Evolutionary conservation across 2,797 vertebrate species (phyloP).

Genomic region (Chrysocyon brachyurus): DNA sequence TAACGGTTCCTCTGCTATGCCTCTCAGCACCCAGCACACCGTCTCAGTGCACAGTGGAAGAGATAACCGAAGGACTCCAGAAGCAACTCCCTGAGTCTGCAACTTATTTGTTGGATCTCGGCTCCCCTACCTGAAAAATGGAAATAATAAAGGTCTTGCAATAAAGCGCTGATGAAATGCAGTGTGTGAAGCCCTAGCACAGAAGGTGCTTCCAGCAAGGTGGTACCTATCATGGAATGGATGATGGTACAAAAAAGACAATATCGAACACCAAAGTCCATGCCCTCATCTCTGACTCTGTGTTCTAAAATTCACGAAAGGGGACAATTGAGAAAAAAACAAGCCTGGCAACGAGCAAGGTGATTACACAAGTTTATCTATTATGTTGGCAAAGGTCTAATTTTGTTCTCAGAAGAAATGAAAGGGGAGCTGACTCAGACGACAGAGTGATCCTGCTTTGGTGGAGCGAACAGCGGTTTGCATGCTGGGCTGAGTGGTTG

Average conservation of each 20-base stretch:
- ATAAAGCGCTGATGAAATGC: neutral
- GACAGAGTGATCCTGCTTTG: neutral
- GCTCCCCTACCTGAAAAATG: neutral
- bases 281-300: neutral
- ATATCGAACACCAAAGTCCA: neutral
- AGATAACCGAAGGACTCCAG: neutral
- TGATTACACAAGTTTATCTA: neutral
- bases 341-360: neutral
- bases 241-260: neutral
- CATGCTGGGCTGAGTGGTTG: neutral
- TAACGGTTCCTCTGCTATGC: fast-evolving
- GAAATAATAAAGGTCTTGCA: neutral
- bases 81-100: neutral
- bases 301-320: conserved; percentile 54
- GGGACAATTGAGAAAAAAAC: neutral
- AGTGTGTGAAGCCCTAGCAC: neutral
- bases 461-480: neutral
- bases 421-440: conserved; percentile 28
- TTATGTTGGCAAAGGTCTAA: neutral
- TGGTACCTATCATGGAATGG: neutral
- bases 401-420: conserved; percentile 24
- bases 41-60: neutral
- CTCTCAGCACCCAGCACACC: neutral
- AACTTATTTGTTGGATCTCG: neutral
- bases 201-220: neutral